phyloP scores from a whole-genome alignment of 2,797 vertebrate species.

The Sarcophilus harrisii region DNA sequence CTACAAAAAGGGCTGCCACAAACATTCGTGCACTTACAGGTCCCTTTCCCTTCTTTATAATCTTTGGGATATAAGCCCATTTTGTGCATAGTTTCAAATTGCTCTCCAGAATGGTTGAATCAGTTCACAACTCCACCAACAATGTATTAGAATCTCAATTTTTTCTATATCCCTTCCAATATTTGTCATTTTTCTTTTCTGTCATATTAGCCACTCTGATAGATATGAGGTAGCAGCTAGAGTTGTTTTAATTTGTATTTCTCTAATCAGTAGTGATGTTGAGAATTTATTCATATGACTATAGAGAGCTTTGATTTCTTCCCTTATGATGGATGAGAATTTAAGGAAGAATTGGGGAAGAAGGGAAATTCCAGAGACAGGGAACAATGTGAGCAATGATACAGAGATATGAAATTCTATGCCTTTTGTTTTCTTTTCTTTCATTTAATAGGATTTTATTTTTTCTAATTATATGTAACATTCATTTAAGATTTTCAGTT shows the following conservation, averaged over 20 bases:
- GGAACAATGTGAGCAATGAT: neutral
- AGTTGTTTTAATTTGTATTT: neutral
- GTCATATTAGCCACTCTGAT: neutral
- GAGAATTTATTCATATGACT: neutral
- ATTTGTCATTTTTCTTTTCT: neutral
- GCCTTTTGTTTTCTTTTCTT: neutral
- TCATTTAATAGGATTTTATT: no score
- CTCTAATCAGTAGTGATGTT: neutral
- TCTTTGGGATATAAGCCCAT: no score
- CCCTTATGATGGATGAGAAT: neutral
- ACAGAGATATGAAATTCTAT: neutral
- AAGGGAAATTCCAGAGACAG: neutral
- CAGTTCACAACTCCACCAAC: neutral
- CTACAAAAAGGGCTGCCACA: no score
- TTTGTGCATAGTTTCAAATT: neutral
- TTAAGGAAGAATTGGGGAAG: neutral
- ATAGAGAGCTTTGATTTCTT: neutral
- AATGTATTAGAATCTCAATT: neutral
- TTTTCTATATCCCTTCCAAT: neutral
- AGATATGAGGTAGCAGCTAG: neutral
- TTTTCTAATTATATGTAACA: no score
- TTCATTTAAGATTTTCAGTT: no score
- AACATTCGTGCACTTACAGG: no score
- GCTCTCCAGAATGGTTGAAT: neutral
- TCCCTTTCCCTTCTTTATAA: no score